Base-by-base conservation (phyloP, 2,113 vertebrate species). In the Pholis gunnellus region DNA sequence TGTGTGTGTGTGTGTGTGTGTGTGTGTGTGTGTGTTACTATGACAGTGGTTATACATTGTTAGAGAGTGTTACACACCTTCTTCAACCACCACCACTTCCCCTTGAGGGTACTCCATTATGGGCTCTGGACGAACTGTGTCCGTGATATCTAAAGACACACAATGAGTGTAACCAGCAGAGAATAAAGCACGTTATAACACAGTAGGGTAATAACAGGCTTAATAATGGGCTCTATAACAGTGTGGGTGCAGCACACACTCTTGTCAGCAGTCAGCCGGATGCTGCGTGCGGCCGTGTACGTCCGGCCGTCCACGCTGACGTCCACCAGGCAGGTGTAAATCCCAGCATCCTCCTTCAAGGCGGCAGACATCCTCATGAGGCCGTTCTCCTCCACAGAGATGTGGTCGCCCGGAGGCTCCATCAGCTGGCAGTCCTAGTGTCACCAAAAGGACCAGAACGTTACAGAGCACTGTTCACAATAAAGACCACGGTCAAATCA, bases 291-390 rank as follows among this genome's bases (percentile, higher is more conserved):
- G 1, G 91, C 27, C 0, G 82, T 91, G 83, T 91, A 93, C 0
- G 13, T 85, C 34, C 36, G 79, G 66, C 88, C 89, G 2, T 85
- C 46, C 36, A 90, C 0, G 17, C 34, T 90, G 3, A 95, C 31
- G 10, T 91, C 80, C 1, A 93, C 67, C n/a, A 92, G 70, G 66
- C 95, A 95, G 22, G 94, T 95, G 71, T 94, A 95, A 8, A 15
- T 80, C 40, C 94, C 94, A 44, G 67, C 48, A 68, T 90, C 83
- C 5, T 0, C 14, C 29, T 74, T 10, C 1, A 83, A 65, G 40
- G 75, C 50, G 0, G 0, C 0, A 5, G 15, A 56, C 1, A 88
- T 40, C 18, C 56, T 44, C 68, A 88, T 9, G 10, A 22, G 0
- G 13, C 88, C 89, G 0, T 7, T 0, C 1, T 60, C 1, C 0